Conservation (phyloP, 2,888 invertebrate genomes). For the Calameuta pallipes region DNA sequence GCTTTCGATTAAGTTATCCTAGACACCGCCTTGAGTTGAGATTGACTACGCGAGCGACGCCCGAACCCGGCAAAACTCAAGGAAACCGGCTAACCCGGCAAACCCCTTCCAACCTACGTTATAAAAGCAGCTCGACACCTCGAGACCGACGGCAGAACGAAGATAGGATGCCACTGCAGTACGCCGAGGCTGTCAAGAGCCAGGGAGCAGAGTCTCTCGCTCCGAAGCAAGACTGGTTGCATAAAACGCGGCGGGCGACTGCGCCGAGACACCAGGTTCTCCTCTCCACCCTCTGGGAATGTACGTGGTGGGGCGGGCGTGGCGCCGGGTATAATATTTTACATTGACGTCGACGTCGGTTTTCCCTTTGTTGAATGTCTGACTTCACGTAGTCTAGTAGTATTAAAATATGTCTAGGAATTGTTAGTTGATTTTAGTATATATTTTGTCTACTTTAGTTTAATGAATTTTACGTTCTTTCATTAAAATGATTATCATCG, state of each 20-base stretch:
- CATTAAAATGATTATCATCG: not conserved
- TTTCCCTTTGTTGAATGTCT: not conserved
- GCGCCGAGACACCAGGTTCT: conserved; percentile 44
- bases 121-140: not conserved
- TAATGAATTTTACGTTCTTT: not conserved
- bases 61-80: not conserved
- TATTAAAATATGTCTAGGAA: not conserved
- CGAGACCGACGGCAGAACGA: not conserved
- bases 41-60: not conserved
- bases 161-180: not conserved
- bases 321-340: conserved; percentile 40
- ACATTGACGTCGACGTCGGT: not conserved
- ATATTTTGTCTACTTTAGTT: not conserved
- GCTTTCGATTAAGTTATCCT: conserved; percentile 5
- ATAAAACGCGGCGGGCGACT: conserved; percentile 59
- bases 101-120: conserved; percentile 1
- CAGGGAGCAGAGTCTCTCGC: conserved; percentile 50
- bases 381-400: not conserved
- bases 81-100: conserved; percentile 1
- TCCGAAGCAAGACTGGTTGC: conserved; percentile 64
- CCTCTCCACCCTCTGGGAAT: conserved; percentile 21
- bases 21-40: conserved; percentile 2
- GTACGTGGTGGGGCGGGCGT: conserved; percentile 56
- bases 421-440: not conserved
- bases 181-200: conserved; percentile 23